Evolutionary conservation across 2,888 invertebrate genomes (phyloP), one percentile per base, ranked within the genome.

Genomic region (Flexamia atlantica): DNA sequence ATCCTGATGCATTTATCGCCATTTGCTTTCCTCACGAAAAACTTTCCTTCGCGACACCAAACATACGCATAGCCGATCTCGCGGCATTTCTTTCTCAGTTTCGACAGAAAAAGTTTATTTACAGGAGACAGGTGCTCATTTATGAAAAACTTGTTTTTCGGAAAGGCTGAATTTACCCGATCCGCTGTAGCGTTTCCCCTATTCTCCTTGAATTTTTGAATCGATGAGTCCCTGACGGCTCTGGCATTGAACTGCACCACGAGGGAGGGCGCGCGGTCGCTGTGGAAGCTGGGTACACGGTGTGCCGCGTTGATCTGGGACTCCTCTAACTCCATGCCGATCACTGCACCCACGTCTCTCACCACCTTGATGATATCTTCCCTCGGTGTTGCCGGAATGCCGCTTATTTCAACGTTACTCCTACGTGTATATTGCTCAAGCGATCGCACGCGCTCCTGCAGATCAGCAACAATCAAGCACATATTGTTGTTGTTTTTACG

Each of bases 381-480:
- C 5, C 28, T 5, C 1, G 81, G 81, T 17, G 81, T 81, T 20
- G 50, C 40, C 20, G 81, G 64, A 14, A 64, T 64, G 14, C 81
- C 81, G 53, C 81, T 81, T 25, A 81, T 42, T 36, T 81, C 81
- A 2, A 64, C 20, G 23, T 60, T 81, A n/a, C 20, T 64, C 10
- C 81, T 32, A 23, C 81, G 60, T 7, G 40, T 50, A 23, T 81
- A 81, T 12, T 81, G 81, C 42, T 81, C 81, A 12, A 81, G 81
- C n/a, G 12, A 3, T 46, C 46, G 20, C 14, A 81, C 57, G 9
- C 68, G n/a, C 3, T 81, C 81, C 12, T 60, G 60, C 23, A 81
- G 81, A 20, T 81, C 64, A 23, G 23, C 17, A n/a, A 81, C 64
- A 0, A 14, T 17, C 1, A 23, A 20, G 1, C 12, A 20, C 1